Evolutionary conservation across 2,888 invertebrate genomes (phyloP).

Genomic region (Gari tellinella): DNA sequence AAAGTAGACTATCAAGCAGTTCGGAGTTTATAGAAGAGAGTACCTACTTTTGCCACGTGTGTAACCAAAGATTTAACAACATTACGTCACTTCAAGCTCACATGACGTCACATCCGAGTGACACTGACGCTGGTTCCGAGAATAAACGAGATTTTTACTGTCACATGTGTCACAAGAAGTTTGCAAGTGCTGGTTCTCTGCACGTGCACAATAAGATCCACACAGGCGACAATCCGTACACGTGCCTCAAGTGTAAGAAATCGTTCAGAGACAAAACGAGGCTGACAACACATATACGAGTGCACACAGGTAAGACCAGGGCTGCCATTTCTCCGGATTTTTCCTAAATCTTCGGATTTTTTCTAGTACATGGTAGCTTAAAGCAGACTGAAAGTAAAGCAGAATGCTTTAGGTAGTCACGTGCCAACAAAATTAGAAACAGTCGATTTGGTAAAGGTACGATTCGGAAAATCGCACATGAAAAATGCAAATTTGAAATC

Average conservation of each 20-base stretch:
- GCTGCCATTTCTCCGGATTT: too few species aligned
- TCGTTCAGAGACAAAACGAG: constrained; percentile 39
- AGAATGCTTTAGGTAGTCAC: too few species aligned
- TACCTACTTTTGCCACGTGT: constrained; percentile 48
- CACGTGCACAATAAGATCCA: constrained; percentile 34
- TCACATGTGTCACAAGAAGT: constrained; percentile 19
- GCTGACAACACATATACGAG: constrained; percentile 38
- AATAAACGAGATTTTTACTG: constrained; percentile 11
- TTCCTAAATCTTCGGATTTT: too few species aligned
- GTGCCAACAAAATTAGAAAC: too few species aligned
- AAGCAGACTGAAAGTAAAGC: too few species aligned
- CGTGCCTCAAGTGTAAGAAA: constrained; percentile 29
- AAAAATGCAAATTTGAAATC: too few species aligned
- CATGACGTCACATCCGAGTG: constrained; percentile 20
- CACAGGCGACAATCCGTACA: constrained; percentile 38
- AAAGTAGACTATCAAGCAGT: constrained; percentile 4
- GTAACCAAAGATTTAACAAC: constrained; percentile 36
- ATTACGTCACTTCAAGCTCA: constrained; percentile 28
- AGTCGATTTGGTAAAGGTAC: too few species aligned
- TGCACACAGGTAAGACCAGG: constrained; percentile 43
- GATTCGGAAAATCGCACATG: too few species aligned
- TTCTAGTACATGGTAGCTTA: too few species aligned
- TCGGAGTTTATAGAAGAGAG: constrained; percentile 9
- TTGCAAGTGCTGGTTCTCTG: constrained; percentile 26
- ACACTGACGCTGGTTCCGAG: not conserved